Evolutionary conservation across 2,888 invertebrate genomes (phyloP), one percentile per base, ranked within the genome.

Genomic region (Cheilosia vulpina): DNA sequence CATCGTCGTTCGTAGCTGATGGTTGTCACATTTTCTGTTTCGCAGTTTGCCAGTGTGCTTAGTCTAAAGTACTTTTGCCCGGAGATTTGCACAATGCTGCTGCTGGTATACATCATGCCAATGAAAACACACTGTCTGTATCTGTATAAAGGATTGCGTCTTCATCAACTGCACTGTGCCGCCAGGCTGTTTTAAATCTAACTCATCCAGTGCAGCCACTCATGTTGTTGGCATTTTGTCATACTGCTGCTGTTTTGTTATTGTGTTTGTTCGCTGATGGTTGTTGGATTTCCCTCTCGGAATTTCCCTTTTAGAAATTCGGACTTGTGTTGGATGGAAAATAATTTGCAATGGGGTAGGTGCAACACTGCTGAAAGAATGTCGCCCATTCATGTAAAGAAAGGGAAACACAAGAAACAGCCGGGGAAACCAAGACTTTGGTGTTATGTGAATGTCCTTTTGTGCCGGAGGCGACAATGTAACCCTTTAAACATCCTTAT

Each of bases 361-460:
- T 43, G 52, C 13, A 27, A 50, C 13, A 34, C 11, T 34, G 34
- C 13, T 38, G 9, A 17, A 38, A 24, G 41, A 60, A 41, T 53
- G 24, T 38, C 19, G 15, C 17, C 15, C 50, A 52, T 55, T 55
- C 53, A 24, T 34, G n/a, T 53, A 45, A 55, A 62, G 43, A 21
- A 75, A 24, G 17, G 5, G n/a, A 38, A 11, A 58, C 66, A 4
- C 17, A 55, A 77, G 77, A 27, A 50, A 11, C 21, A 19, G 13
- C 43, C 41, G 27, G 34, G 7, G 45, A 50, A 66, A 82, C 60
- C 77, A 62, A 73, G 73, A 75, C 78, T 60, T 66, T 66, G 60
- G 72, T 83, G 66, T 72, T 66, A 62, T 77, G 83, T 79, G 73
- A 83, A 83, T 73, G 78, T 83, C 63, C 78, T 73, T 78, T 69